Base-by-base conservation (phyloP, 2,888 invertebrate species). In the Conus canariensis region DNA sequence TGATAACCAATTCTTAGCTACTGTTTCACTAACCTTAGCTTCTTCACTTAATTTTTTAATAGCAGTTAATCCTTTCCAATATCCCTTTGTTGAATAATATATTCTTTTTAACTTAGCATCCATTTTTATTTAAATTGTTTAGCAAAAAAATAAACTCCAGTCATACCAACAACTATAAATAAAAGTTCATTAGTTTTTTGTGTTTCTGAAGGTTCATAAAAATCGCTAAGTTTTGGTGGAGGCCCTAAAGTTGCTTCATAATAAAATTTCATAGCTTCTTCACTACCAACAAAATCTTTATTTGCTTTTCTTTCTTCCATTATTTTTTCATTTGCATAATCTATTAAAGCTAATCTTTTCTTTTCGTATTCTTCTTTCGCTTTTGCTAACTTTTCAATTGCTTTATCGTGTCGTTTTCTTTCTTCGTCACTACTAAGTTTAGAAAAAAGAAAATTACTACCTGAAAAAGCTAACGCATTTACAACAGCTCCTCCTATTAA, bases 61-160 rank as follows among this genome's bases (percentile, higher is more conserved):
- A 12, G 91, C 90, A 45, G 90, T 25, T 74, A 70, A 59, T 25
- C n/a, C 88, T 89, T 85, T 89, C 88, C 88, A 85, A 77, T 85
- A 87, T 59, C 90, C 80, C 19, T 74, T 56, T 9, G 77, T 59
- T 89, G 80, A 80, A 59, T 82, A 80, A 45, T 80, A 45, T 6
- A 56, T 83, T 14, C 8, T n/a, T 22, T 16, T 8, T 22, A 70
- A 8, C 3, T 70, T 70, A 70, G 9, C 60, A 64, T 64, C 60
- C 60, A 64, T 64, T 16, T 16, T 64, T 0, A 1, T 64, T 64
- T 2, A 70, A 70, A 0, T 22, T 0, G 2, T 22, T 70, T 16
- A 16, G 70, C 16, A 70, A 70, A 16, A 22, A 70, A 70, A 70
- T 70, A 70, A 16, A 70, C 70, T 22, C 19, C 70, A 0, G 22